Percentiles rank a stretch among this genome's conserved stretches.
These are phyloP conservation scores for Idaea aversata DNA, from an alignment of 2,888 invertebrate genomes.

Conservation along the genomic window DNA sequence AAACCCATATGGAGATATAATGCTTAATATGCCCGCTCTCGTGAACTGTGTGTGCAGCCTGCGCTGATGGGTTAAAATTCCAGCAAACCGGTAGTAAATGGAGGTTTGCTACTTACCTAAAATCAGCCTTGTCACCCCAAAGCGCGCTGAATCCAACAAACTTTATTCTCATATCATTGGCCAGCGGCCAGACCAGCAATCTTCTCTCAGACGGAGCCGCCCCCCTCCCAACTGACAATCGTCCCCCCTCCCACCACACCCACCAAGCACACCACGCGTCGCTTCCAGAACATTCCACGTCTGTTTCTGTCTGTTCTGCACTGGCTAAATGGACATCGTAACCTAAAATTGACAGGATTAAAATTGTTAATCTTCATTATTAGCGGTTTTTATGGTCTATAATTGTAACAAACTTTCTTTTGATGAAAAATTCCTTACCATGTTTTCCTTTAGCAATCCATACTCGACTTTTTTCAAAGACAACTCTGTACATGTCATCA, in stretches of 20 bases:
- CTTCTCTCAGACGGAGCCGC: constrained; percentile 78
- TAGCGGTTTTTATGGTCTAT: neutral
- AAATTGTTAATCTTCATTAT: neutral
- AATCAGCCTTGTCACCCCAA: constrained; percentile 83
- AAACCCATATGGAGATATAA: no score
- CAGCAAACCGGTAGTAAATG: neutral
- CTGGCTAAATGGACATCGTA: constrained; percentile 83
- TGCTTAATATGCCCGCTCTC: no score
- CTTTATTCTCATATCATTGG: constrained; percentile 80
- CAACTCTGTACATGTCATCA: constrained; percentile 82
- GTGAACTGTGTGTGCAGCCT: no score
- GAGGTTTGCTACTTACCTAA: constrained; percentile 66
- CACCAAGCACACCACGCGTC: constrained; percentile 82
- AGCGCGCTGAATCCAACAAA: constrained; percentile 83
- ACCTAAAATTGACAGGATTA: constrained; percentile 56
- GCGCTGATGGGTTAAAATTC: no score
- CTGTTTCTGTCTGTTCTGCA: constrained; percentile 78
- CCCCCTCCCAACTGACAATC: constrained; percentile 80
- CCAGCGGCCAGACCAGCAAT: constrained; percentile 81
- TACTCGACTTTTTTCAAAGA: constrained; percentile 81
- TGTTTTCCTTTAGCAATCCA: constrained; percentile 85
- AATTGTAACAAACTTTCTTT: neutral
- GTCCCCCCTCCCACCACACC: constrained; percentile 84
- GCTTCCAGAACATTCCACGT: constrained; percentile 71
- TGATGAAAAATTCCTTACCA: constrained; percentile 58